Conservation (phyloP, 2,113 vertebrate genomes). For the Oreochromis aureus region DNA sequence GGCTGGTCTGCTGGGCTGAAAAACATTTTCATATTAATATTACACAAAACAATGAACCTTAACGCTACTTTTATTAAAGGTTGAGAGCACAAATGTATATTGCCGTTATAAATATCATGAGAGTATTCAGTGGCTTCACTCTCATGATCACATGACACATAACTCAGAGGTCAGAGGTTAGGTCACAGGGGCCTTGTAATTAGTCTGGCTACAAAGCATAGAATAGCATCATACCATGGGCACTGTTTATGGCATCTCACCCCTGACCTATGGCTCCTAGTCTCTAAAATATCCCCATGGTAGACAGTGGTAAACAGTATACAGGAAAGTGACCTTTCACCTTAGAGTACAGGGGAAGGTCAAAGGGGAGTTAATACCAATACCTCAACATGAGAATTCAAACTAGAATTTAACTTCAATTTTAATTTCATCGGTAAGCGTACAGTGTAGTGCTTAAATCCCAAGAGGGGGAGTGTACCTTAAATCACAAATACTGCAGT, state of each 20-base stretch:
- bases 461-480: neutral
- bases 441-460: neutral
- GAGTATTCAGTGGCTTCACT: neutral
- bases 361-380: neutral
- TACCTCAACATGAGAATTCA: neutral
- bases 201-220: conserved; percentile 50
- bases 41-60: neutral
- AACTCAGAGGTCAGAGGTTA: conserved; percentile 60
- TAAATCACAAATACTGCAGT: neutral
- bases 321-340: conserved; percentile 29
- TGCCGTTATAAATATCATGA: neutral
- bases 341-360: neutral
- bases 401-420: neutral
- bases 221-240: conserved; percentile 23
- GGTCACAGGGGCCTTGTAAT: conserved; percentile 60
- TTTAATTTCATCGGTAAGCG: neutral
- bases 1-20: neutral
- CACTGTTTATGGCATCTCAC: conserved; percentile 65
- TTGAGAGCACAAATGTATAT: neutral
- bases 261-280: conserved; percentile 56
- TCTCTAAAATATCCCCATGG: conserved; percentile 46
- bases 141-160: conserved; percentile 29
- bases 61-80: neutral
- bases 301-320: neutral
- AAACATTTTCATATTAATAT: neutral